Evolutionary conservation across 2,888 invertebrate species (phyloP).

Genomic region (Choreutis nemorana): DNA sequence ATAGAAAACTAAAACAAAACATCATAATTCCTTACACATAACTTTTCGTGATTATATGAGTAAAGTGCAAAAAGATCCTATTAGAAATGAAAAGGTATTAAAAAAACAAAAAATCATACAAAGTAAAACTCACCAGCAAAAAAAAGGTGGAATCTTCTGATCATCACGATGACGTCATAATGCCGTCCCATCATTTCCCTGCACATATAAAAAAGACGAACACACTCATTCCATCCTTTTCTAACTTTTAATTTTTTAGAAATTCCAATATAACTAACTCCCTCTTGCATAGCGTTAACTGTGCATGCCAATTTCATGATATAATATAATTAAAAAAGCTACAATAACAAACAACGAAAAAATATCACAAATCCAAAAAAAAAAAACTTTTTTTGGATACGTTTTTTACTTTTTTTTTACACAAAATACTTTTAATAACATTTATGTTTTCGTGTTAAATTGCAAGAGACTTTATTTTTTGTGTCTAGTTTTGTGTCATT

Average conservation of each 20-base stretch:
- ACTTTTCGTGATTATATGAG: no score
- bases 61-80: no score
- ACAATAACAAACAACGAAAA: conserved; percentile 42
- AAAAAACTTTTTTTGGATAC: no score
- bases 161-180: conserved; percentile 19
- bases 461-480: conserved; percentile 13
- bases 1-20: no score
- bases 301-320: conserved; percentile 57
- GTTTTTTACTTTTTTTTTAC: no score
- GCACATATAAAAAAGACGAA: conserved; percentile 65
- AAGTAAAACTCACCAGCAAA: no score
- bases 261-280: conserved; percentile 21
- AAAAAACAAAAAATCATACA: no score
- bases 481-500: conserved; percentile 15
- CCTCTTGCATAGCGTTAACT: conserved; percentile 44
- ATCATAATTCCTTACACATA: no score
- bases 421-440: no score
- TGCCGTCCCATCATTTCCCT: conserved; percentile 45
- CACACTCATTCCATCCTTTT: conserved; percentile 54
- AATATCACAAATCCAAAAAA: conserved; percentile 12
- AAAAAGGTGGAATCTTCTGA: background rate
- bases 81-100: no score
- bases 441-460: conserved; percentile 12
- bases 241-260: conserved; percentile 19
- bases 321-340: conserved; percentile 37